Percentiles rank a stretch among this genome's conserved stretches.
These are phyloP conservation scores for Taenioides sp. DNA, from an alignment of 2,797 vertebrate species.

Conservation along the genomic window DNA sequence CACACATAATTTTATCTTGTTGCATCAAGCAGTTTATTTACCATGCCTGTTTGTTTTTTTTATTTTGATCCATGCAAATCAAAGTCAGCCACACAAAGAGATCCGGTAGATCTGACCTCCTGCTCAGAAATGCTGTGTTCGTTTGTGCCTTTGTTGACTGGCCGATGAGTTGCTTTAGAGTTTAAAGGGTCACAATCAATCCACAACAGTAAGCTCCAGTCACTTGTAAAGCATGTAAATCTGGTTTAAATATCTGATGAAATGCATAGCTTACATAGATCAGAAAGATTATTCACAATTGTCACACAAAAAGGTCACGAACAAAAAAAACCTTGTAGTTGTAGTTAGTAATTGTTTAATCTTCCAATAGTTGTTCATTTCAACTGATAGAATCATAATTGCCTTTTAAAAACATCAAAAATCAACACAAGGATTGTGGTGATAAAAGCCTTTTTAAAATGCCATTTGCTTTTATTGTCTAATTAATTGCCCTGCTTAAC, in stretches of 20 bases:
- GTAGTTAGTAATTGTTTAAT: neutral
- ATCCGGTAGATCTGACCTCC: slow-evolving; percentile 25
- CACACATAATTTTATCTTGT: neutral
- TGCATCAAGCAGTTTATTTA: slow-evolving; percentile 9
- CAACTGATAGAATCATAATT: neutral
- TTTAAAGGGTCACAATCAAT: slow-evolving; percentile 53
- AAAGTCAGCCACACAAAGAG: slow-evolving; percentile 50
- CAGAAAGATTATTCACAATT: neutral
- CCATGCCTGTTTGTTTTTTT: too few species aligned
- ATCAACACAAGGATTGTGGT: neutral
- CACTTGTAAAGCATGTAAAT: slow-evolving; percentile 15
- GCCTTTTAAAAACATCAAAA: neutral
- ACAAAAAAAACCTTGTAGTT: neutral
- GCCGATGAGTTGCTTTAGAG: slow-evolving; percentile 29
- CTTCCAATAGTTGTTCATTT: neutral
- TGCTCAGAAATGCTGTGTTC: slow-evolving; percentile 10
- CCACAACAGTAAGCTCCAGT: slow-evolving; percentile 16
- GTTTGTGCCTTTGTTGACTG: slow-evolving; percentile 22
- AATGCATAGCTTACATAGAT: neutral
- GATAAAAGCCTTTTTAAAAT: neutral
- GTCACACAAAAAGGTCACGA: neutral
- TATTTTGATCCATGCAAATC: slow-evolving; percentile 63
- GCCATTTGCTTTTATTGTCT: slow-evolving; percentile 6
- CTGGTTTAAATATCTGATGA: neutral
- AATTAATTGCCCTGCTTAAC: slow-evolving; percentile 8